phyloP scores from a whole-genome alignment of 2,888 invertebrate genomes.

The Aporophyla nigra region DNA sequence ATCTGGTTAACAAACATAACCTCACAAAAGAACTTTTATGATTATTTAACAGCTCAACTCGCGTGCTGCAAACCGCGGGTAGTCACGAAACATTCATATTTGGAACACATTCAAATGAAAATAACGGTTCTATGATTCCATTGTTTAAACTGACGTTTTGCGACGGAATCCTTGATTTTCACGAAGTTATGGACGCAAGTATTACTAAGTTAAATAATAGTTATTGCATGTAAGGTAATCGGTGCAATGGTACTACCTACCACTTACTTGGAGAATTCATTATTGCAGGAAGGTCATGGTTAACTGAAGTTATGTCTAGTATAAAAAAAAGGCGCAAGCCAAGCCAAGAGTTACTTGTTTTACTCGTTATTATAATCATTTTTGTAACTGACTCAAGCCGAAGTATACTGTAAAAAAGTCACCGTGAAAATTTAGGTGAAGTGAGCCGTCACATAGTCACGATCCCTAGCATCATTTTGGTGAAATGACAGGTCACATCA shows the following conservation, averaged over 20 bases:
- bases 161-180: conserved; percentile 33
- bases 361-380: background rate
- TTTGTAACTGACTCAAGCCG: background rate
- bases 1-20: conserved; percentile 42
- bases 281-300: background rate
- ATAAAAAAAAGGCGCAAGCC: background rate
- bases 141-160: conserved; percentile 41
- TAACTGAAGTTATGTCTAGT: background rate
- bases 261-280: background rate
- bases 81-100: conserved; percentile 53
- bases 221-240: conserved; percentile 20
- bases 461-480: no score
- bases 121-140: conserved; percentile 37
- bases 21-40: conserved; percentile 41
- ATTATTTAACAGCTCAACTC: conserved; percentile 55
- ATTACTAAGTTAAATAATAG: conserved; percentile 5
- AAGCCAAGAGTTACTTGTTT: background rate
- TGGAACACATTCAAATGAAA: conserved; percentile 51
- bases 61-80: conserved; percentile 55
- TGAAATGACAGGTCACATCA: no score
- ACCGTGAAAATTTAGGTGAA: no score
- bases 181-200: conserved; percentile 18
- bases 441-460: no score
- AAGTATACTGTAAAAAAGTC: no score
- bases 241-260: conserved; percentile 32